Percentiles rank a stretch among this genome's conserved stretches.
phyloP scores from a whole-genome alignment of 2,888 invertebrate species.

The Hoplodrina blanda region DNA sequence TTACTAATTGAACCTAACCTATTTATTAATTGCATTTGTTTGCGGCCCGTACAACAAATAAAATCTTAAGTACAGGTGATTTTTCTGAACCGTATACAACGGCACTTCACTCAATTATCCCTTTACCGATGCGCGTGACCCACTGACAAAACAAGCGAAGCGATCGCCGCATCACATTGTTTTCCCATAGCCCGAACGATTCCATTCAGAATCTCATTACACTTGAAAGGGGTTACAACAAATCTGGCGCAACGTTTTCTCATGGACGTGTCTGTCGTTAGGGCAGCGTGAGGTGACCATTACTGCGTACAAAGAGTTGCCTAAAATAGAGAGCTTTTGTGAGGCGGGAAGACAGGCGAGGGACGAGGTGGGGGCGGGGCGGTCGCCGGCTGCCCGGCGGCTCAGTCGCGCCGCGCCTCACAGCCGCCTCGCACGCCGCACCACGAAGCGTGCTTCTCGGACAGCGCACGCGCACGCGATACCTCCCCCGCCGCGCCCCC shows the following conservation, averaged over 20 bases:
- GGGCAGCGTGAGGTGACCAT: slow-evolving; percentile 91
- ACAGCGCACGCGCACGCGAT: slow-evolving; percentile 85
- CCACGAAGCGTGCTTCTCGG: slow-evolving; percentile 74
- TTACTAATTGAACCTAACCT: not conserved
- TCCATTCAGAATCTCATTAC: slow-evolving; percentile 91
- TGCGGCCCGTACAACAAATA: slow-evolving; percentile 13
- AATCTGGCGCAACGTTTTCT: slow-evolving; percentile 89
- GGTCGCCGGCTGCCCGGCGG: slow-evolving; percentile 86
- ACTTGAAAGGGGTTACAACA: slow-evolving; percentile 87
- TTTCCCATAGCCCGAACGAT: slow-evolving; percentile 86
- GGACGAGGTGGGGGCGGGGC: slow-evolving; percentile 86
- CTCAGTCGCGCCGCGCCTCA: slow-evolving; percentile 89
- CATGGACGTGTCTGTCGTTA: slow-evolving; percentile 90
- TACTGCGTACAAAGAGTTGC: slow-evolving; percentile 90
- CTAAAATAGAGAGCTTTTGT: slow-evolving; percentile 91
- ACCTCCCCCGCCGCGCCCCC: slow-evolving; percentile 79
- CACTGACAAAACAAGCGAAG: slow-evolving; percentile 83
- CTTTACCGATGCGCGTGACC: slow-evolving; percentile 79
- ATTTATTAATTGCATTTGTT: slow-evolving; percentile 22
- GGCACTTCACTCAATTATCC: slow-evolving; percentile 67
- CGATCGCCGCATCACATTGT: slow-evolving; percentile 81
- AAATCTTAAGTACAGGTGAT: slow-evolving; percentile 35
- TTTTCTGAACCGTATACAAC: slow-evolving; percentile 57
- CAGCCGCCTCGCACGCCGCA: slow-evolving; percentile 87
- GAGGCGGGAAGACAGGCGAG: slow-evolving; percentile 85